phyloP scores from a whole-genome alignment of 2,113 vertebrate genomes.

The Channa argus region DNA sequence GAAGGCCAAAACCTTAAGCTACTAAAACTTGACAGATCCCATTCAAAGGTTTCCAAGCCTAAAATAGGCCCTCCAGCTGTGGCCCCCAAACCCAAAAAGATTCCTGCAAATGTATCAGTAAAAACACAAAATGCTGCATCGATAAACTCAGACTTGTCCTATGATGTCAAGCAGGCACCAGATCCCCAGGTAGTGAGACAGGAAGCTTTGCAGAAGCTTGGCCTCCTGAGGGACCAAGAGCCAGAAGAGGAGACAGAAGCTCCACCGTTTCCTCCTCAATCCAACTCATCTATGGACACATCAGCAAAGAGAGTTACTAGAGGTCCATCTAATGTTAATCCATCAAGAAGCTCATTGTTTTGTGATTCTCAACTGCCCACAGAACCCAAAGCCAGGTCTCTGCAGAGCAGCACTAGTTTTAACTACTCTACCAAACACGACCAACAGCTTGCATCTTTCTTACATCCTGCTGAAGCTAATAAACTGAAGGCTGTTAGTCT shows the following conservation, averaged over 20 bases:
- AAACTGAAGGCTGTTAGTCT: constrained; percentile 82
- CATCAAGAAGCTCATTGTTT: constrained; percentile 57
- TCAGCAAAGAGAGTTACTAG: constrained; percentile 13
- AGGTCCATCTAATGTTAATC: constrained; percentile 18
- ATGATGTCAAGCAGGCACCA: constrained; percentile 33
- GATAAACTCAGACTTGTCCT: constrained; percentile 26
- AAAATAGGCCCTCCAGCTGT: constrained; percentile 81
- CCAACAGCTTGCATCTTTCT: constrained; percentile 6
- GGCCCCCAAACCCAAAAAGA: constrained; percentile 86
- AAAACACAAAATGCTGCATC: constrained; percentile 75
- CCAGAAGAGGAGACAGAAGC: constrained; percentile 1
- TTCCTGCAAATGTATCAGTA: constrained; percentile 72
- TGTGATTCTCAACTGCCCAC: constrained; percentile 21
- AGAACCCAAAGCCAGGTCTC: constrained; percentile 45
- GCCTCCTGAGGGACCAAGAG: constrained; percentile 82
- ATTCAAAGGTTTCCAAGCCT: constrained; percentile 45
- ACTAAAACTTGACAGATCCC: constrained; percentile 14
- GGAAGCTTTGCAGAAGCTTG: constrained; percentile 91
- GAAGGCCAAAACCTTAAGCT: constrained; percentile 33
- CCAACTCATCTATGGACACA: constrained; percentile 19
- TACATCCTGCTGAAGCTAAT: constrained; percentile 46
- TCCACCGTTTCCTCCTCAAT: neutral
- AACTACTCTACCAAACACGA: constrained; percentile 50
- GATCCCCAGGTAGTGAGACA: constrained; percentile 79
- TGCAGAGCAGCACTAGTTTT: constrained; percentile 63